Conservation (phyloP, 2,888 invertebrate species). For the Macrosoma leucophasiata region DNA sequence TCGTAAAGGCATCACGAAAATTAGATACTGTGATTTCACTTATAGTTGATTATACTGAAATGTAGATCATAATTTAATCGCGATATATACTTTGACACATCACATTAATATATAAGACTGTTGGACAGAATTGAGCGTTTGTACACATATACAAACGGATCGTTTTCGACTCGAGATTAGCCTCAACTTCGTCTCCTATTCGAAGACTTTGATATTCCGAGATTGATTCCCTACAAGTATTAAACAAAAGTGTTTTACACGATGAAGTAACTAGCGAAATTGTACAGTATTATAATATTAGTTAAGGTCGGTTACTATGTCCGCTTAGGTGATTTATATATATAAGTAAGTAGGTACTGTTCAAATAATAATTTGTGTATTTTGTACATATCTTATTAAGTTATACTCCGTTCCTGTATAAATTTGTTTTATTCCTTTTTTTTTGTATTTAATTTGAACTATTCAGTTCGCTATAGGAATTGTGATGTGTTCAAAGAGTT, state of each 20-base stretch:
- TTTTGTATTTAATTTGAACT: slow-evolving; percentile 36
- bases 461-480: slow-evolving; percentile 58
- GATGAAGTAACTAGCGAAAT: slow-evolving; percentile 70
- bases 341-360: slow-evolving; percentile 58
- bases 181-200: slow-evolving; percentile 38
- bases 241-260: slow-evolving; percentile 64
- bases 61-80: slow-evolving; percentile 19
- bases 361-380: slow-evolving; percentile 64
- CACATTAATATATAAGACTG: slow-evolving; percentile 62
- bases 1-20: slow-evolving; percentile 37
- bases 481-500: slow-evolving; percentile 67
- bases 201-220: slow-evolving; percentile 58
- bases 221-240: slow-evolving; percentile 64
- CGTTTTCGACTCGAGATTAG: slow-evolving; percentile 43
- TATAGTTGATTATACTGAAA: slow-evolving; percentile 29
- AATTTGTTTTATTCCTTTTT: slow-evolving; percentile 43
- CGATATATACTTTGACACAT: slow-evolving; percentile 33
- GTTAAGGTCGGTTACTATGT: slow-evolving; percentile 54
- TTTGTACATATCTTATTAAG: slow-evolving; percentile 69
- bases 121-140: slow-evolving; percentile 70
- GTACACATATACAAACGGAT: slow-evolving; percentile 40
- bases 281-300: slow-evolving; percentile 73
- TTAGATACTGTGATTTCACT: slow-evolving; percentile 54
- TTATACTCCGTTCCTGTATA: slow-evolving; percentile 73
- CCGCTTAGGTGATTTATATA: slow-evolving; percentile 55